Evolutionary conservation across 1,140 invertebrate genomes (phyloP), one percentile per base, ranked within the genome.

Genomic region (Andrena cerasifolii): DNA sequence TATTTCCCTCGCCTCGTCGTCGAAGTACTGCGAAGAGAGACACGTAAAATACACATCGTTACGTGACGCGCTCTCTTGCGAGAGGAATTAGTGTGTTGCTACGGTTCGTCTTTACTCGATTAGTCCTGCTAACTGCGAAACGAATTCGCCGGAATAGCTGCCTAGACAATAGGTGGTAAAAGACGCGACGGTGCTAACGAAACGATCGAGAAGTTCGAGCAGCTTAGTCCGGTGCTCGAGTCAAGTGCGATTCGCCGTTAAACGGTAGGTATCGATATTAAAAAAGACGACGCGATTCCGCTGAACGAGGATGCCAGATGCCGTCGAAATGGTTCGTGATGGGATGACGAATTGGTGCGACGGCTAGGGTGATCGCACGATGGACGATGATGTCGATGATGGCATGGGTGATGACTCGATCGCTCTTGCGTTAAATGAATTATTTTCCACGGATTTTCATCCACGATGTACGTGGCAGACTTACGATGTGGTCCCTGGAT

Each of bases 1-100:
- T 89, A 97, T 97, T 79, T 95, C 94, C 86, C 94, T 94, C 62
- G 95, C 95, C 92, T 97, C 96, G 90, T 96, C 96, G 89, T 97
- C 95, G 91, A 97, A 97, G 75, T 94, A 93, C 96, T 97, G 84
- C 61, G 80, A 88, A 87, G 61, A 87, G 58, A 88, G 6, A 78
- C 12, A 83, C 51, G 28, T 72, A 40, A 70, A 67, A 76, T 49
- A 51, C 49, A 71, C 33, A 43, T 59, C 28, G 21, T 36, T 5
- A 36, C 10, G 12, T 4, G 28, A 5, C 14, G 33, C 21, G 12
- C n/a, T 31, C 14, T 16, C n/a, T 54, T 59, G 3, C 51, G 21
- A 45, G 14, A 40, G 24, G 0, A 40, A 71, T 77, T 77, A 70
- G 72, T 58, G 28, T n/a, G n/a, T 59, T 40, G 2, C 5, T 31